These are phyloP conservation scores for Boloria selene DNA, from an alignment of 2,888 invertebrate species.

Conservation along the genomic window DNA sequence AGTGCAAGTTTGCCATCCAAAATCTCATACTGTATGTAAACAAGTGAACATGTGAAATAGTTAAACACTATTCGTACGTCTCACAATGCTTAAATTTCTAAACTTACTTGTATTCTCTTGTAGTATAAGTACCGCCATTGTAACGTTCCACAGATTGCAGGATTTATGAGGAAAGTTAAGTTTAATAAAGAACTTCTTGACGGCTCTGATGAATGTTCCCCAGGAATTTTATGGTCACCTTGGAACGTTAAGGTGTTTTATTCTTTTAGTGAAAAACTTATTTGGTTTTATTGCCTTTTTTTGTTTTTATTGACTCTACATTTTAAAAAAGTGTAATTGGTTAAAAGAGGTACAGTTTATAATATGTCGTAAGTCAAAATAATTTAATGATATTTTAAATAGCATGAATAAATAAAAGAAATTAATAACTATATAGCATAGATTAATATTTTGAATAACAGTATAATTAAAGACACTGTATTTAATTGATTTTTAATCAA, in stretches of 20 bases:
- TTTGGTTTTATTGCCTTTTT: background rate
- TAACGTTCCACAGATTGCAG: constrained; percentile 17
- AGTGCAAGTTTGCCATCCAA: constrained; percentile 9
- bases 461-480: no score
- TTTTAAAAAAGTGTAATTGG: background rate
- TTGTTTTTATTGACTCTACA: constrained; percentile 1
- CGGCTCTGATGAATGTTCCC: constrained; percentile 17
- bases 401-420: no score
- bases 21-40: constrained; percentile 7
- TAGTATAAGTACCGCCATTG: constrained; percentile 8
- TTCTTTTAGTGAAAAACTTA: constrained; percentile 15
- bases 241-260: constrained; percentile 14
- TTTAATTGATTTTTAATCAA: no score
- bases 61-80: constrained; percentile 14
- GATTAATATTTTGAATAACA: no score
- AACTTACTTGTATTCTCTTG: constrained; percentile 10
- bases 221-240: constrained; percentile 24
- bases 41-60: constrained; percentile 3
- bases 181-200: constrained; percentile 27
- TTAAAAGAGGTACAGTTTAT: no score
- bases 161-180: constrained; percentile 28
- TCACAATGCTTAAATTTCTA: constrained; percentile 9
- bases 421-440: no score
- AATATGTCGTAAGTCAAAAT: no score
- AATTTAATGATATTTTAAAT: no score